These are phyloP conservation scores for Heliocidaris tuberculata DNA, from an alignment of 35 echinoderm and acorn worm genomes.

Conservation along the genomic window DNA sequence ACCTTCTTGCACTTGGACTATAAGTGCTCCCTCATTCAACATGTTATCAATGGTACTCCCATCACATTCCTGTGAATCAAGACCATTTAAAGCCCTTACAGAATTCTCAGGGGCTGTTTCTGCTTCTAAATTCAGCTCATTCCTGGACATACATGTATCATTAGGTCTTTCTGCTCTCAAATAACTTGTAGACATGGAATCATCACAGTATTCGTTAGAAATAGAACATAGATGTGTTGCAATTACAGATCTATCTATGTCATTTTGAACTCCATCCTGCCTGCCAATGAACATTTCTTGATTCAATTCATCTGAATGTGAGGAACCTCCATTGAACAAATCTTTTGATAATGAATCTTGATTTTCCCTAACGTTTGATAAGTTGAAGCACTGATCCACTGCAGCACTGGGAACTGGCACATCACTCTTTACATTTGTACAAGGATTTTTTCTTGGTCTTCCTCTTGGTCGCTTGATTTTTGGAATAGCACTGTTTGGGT, in stretches of 20 bases:
- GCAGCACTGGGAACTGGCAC: background rate
- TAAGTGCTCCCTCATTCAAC: background rate
- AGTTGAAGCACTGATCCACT: too few relatives aligned
- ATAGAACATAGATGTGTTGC: too few relatives aligned
- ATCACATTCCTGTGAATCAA: background rate
- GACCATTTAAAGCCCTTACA: background rate
- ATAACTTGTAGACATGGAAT: background rate
- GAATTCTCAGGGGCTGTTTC: background rate
- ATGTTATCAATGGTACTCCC: background rate
- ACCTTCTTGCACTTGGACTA: background rate
- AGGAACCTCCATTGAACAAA: too few relatives aligned
- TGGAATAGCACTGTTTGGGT: background rate
- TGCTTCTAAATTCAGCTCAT: background rate
- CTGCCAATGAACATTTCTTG: too few relatives aligned
- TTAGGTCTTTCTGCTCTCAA: background rate
- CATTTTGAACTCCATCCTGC: too few relatives aligned
- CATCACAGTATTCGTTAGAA: background rate
- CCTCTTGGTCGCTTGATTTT: background rate
- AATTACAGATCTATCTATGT: too few relatives aligned
- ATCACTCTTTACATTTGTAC: background rate
- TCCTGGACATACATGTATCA: background rate
- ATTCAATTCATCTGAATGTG: too few relatives aligned
- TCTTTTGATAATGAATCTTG: too few relatives aligned
- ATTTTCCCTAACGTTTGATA: too few relatives aligned
- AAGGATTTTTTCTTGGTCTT: slow-evolving; percentile 23